Evolutionary conservation across 2,888 invertebrate species (phyloP).

Genomic region (Chrysolina americana): DNA sequence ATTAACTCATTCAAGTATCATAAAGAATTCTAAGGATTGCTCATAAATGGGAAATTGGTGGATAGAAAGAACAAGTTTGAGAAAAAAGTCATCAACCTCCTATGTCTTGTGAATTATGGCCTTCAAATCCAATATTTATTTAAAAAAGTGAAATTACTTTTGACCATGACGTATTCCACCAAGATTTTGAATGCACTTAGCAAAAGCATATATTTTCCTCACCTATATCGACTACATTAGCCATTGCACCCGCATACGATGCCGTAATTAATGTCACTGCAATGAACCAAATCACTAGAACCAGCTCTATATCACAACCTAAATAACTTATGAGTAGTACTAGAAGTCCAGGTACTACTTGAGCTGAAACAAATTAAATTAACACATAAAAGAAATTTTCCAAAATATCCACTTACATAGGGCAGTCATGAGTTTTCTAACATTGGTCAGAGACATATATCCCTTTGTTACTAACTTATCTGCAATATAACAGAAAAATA

Average conservation of each 20-base stretch:
- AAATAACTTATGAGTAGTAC: constrained; percentile 77
- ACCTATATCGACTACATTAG: constrained; percentile 80
- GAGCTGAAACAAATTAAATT: constrained; percentile 69
- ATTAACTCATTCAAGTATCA: too few species aligned
- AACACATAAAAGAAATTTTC: neutral
- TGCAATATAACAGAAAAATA: constrained; percentile 79
- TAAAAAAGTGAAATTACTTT: neutral
- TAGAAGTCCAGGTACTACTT: constrained; percentile 79
- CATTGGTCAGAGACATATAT: constrained; percentile 75
- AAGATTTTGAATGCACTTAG: too few species aligned
- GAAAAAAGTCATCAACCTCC: too few species aligned
- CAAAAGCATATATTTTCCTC: constrained; percentile 4
- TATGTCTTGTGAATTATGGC: too few species aligned
- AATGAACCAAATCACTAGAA: constrained; percentile 78
- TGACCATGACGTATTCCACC: neutral
- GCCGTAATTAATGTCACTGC: constrained; percentile 81
- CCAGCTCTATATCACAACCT: constrained; percentile 74
- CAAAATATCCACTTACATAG: constrained; percentile 65
- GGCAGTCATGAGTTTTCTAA: constrained; percentile 79
- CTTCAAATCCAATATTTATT: neutral
- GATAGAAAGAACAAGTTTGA: too few species aligned
- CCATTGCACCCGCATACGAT: constrained; percentile 83
- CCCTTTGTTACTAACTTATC: constrained; percentile 75
- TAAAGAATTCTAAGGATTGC: too few species aligned
- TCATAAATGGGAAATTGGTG: too few species aligned